Base-by-base conservation (phyloP, 2,888 invertebrate genomes). In the Bruchidius siliquastri region DNA sequence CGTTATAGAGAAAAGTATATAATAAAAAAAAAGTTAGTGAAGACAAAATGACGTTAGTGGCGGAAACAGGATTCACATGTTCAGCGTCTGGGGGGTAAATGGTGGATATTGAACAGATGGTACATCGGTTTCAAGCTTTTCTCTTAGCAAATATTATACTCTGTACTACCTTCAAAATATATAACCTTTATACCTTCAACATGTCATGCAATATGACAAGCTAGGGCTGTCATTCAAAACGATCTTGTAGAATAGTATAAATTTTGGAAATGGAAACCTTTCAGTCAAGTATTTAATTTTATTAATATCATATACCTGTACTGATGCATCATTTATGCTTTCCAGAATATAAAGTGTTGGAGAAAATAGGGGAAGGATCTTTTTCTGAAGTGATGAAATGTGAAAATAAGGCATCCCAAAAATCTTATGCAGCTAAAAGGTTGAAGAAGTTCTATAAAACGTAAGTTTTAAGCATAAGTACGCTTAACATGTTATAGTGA, bases 301-400 rank as follows among this genome's bases (percentile, higher is more conserved):
- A 0, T 49, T n/a, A n/a, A 49, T 26, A 26, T 49, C 0, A 18
- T n/a, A 2, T 71, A 22, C 20, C 32, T 30, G 26, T 32, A 70
- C 1, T 70, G 72, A 70, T 20, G 20, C 1, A 20, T 21, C 1
- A 13, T 66, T 10, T 67, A 22, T 74, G 72, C 69, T 70, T 75
- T 75, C 68, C 72, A 91, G 91, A 90, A 84, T 92, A 91, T 84
- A 88, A 88, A 83, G 87, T 91, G 77, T 82, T 92, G 75, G 87
- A 89, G 74, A 90, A 91, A 87, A 91, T 92, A 82, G 92, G 92
- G 22, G 92, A 92, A 85, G 92, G 92, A 20, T 91, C 92, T 26
- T 92, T 92, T 86, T 91, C 92, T 0, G 91, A 91, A 82, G 92
- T 92, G 30, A 84, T 91, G 76, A 91, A 91, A 88, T 91, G 91